phyloP scores from a whole-genome alignment of 2,888 invertebrate genomes.

The Lepidocyrtinus sp. region DNA sequence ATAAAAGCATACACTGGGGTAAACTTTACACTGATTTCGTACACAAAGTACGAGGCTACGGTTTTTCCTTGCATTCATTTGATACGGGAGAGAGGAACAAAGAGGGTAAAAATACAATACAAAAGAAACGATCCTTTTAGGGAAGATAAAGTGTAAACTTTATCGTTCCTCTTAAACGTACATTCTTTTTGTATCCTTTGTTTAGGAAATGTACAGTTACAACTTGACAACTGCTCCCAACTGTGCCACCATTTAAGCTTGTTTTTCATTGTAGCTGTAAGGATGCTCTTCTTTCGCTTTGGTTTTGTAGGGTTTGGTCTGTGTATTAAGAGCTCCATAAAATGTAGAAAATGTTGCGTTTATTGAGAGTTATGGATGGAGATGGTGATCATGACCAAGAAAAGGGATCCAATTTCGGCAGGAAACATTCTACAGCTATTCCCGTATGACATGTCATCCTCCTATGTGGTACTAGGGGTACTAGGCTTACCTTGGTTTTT shows the following conservation, averaged over 20 bases:
- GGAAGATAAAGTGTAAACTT: background rate
- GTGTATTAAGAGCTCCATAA: background rate
- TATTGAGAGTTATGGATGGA: background rate
- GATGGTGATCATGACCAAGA: background rate
- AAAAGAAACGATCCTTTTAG: background rate
- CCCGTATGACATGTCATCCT: no score
- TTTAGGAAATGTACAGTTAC: background rate
- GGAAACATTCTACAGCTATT: background rate
- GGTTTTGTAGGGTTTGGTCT: background rate
- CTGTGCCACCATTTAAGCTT: conserved; percentile 3
- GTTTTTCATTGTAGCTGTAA: background rate
- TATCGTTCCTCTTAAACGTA: background rate
- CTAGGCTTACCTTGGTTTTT: background rate
- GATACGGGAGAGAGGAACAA: background rate
- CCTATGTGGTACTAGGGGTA: no score
- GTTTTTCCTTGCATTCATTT: no score
- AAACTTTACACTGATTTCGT: background rate
- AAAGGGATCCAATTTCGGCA: background rate
- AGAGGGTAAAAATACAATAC: no score
- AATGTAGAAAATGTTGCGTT: no score
- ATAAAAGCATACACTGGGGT: background rate
- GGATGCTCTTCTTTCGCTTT: background rate
- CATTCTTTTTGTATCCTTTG: background rate
- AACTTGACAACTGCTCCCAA: conserved; percentile 4
- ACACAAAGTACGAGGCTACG: background rate